Conservation (phyloP, 2,797 vertebrate genomes). For the Pelochelys cantorii region DNA sequence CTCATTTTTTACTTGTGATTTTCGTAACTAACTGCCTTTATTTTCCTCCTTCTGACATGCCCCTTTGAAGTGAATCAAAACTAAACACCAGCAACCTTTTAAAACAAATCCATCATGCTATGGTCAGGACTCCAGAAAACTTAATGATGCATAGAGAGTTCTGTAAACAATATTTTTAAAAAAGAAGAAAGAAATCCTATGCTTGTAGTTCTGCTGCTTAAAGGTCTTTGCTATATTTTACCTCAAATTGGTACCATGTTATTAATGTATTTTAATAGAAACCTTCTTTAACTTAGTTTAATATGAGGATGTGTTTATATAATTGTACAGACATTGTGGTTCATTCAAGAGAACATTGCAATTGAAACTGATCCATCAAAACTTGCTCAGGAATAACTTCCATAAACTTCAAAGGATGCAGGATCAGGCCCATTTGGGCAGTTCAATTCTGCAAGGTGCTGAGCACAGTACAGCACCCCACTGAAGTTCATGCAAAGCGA, state of each 20-base stretch:
- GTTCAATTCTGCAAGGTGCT: background rate
- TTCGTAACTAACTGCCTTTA: constrained; percentile 40
- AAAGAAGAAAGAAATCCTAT: constrained; percentile 64
- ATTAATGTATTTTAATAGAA: constrained; percentile 73
- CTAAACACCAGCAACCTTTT: constrained; percentile 73
- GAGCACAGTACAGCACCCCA: background rate
- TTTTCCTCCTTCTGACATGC: constrained; percentile 48
- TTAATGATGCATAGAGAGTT: constrained; percentile 73
- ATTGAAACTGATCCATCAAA: background rate
- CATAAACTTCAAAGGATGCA: background rate
- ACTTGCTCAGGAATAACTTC: background rate
- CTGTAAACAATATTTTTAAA: constrained; percentile 62
- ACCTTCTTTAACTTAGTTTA: constrained; percentile 57
- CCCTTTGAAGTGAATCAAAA: constrained; percentile 76
- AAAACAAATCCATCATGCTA: constrained; percentile 69
- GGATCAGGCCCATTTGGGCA: background rate
- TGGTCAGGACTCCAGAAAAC: constrained; percentile 73
- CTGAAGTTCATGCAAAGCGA: background rate
- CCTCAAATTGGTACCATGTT: constrained; percentile 54
- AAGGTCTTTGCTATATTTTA: constrained; percentile 56
- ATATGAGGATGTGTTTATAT: constrained; percentile 33
- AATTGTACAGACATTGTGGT: background rate
- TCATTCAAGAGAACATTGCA: constrained; percentile 24
- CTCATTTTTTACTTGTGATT: constrained; percentile 22
- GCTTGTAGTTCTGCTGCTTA: constrained; percentile 45